These are phyloP conservation scores for Drosophila burlai DNA, from an alignment of 1,140 invertebrate species.

Conservation along the genomic window DNA sequence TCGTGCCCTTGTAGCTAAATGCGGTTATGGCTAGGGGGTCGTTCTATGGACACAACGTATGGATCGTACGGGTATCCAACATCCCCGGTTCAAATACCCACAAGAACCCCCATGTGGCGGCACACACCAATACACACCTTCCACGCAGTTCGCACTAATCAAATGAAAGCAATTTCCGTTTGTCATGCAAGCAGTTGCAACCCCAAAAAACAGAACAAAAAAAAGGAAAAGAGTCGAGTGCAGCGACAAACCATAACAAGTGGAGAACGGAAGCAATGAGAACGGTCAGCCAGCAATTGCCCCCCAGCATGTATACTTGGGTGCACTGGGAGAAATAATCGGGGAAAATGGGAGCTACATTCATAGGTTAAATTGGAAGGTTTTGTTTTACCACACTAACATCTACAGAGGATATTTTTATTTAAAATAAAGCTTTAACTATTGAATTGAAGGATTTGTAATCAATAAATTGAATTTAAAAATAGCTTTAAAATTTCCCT, in stretches of 20 bases:
- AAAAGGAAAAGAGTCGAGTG: constrained; percentile 52
- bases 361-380: background rate
- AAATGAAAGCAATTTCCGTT: constrained; percentile 75
- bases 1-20: constrained; percentile 66
- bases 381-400: too few species aligned
- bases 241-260: constrained; percentile 33
- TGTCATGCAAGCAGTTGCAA: constrained; percentile 70
- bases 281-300: constrained; percentile 68
- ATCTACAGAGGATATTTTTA: too few species aligned
- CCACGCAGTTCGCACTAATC: constrained; percentile 64
- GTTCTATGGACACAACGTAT: constrained; percentile 7
- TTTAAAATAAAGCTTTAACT: background rate
- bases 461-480: too few species aligned
- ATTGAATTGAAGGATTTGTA: background rate
- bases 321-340: constrained; percentile 6
- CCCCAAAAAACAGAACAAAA: constrained; percentile 21
- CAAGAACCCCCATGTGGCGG: constrained; percentile 20
- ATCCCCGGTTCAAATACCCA: background rate
- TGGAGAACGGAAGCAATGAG: constrained; percentile 70
- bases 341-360: background rate
- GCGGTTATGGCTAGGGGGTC: constrained; percentile 53
- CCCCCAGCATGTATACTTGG: constrained; percentile 21
- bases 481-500: too few species aligned
- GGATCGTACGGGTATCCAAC: constrained; percentile 3
- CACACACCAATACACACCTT: constrained; percentile 27